A percentile compares a stretch with the other conserved stretches of the same genome.
phyloP scores from a whole-genome alignment of 2,888 invertebrate genomes.

The Nasonovia ribisnigri region DNA sequence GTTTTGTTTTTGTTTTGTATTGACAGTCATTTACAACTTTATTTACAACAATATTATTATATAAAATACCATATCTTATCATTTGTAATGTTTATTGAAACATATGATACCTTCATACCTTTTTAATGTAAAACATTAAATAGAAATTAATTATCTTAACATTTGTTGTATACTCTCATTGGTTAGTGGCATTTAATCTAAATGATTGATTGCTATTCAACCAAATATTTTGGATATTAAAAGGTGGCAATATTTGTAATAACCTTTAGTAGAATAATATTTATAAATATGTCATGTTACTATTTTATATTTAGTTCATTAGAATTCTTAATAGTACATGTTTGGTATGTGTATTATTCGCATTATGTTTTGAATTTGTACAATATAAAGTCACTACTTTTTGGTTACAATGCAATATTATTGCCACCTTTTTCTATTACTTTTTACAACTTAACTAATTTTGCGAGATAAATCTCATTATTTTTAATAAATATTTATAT shows the following conservation, averaged over 20 bases:
- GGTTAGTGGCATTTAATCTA: slow-evolving; percentile 1
- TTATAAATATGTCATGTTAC: neutral
- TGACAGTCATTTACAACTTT: neutral
- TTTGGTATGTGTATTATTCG: neutral
- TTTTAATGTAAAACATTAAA: slow-evolving; percentile 21
- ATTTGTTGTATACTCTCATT: slow-evolving; percentile 18
- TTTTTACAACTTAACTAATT: neutral
- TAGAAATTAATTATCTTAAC: neutral
- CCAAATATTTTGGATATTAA: neutral
- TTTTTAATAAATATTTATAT: neutral
- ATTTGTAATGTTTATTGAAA: slow-evolving; percentile 27
- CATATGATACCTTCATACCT: neutral
- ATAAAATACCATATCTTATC: neutral
- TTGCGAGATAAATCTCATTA: neutral
- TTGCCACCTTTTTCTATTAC: neutral
- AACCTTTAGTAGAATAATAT: neutral
- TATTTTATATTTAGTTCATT: neutral
- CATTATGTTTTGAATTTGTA: neutral
- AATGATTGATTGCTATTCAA: neutral
- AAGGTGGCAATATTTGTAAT: neutral
- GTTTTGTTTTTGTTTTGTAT: slow-evolving; percentile 14
- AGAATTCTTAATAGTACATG: neutral
- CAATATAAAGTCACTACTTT: neutral
- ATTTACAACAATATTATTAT: slow-evolving; percentile 23
- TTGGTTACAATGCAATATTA: neutral